Base-by-base conservation (phyloP, 1,140 invertebrate genomes). In the Chironomus striatipennis region DNA sequence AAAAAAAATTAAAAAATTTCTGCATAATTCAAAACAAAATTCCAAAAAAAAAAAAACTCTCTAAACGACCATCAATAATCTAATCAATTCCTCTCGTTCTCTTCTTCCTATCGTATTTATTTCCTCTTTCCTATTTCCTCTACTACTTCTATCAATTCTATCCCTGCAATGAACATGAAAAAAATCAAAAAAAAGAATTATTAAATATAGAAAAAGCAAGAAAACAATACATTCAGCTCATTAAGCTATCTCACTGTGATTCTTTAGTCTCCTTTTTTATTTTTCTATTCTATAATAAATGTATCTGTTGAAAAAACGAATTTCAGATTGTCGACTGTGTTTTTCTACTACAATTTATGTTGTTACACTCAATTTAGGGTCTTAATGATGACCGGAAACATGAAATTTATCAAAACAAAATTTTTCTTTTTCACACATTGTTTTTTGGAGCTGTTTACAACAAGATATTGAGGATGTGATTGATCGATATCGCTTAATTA, bases 291-390 rank as follows among this genome's bases (percentile, higher is more conserved):
- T 70, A 15, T 70, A 70, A 70, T 70, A 70, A 70, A 70, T 70
- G 65, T 17, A 21, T 70, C 20, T 70, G 18, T 70, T 70, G 47
- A 57, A 70, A 70, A 70, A 70, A 70, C 1, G 65, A 70, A 70
- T 70, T 70, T 12, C 65, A 70, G 65, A 70, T 12, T 57, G 47
- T 57, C n/a, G 47, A 15, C n/a, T 57, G 12, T n/a, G n/a, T n/a
- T n/a, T n/a, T n/a, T n/a, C n/a, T n/a, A n/a, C n/a, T 57, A 12
- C 5, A 57, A 12, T 57, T 15, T 12, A 15, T 47, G 47, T 57
- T 57, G 24, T 34, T 15, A 57, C 47, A 57, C 12, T 5, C 9
- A n/a, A 5, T 57, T 57, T 57, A 57, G 47, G 12, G n/a, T n/a
- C n/a, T 5, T 15, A 5, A 5, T n/a, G 12, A 57, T 57, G 47